Evolutionary conservation across 2,113 vertebrate species (phyloP).

Genomic region (Calidris pugnax): DNA sequence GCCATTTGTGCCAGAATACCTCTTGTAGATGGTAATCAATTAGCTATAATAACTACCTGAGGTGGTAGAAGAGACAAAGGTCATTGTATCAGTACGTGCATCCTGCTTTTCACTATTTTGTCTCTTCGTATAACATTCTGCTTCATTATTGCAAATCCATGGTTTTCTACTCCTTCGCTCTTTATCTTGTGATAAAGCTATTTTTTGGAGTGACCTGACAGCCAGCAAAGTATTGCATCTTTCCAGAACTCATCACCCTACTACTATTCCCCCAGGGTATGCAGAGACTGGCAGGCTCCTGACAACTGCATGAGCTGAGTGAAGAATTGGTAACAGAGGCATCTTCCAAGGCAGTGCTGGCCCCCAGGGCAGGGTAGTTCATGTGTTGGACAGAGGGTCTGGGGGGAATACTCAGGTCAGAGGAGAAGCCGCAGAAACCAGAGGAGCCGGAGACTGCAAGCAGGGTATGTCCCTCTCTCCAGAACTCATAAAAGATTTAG

Average conservation of each 20-base stretch:
- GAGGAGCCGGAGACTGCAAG: not conserved
- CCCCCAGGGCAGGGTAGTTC: not conserved
- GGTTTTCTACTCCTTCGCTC: not conserved
- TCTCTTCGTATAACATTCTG: not conserved
- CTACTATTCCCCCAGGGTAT: not conserved
- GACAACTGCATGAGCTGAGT: not conserved
- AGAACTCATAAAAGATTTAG: not conserved
- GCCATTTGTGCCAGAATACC: not conserved
- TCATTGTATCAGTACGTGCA: not conserved
- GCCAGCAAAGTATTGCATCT: not conserved
- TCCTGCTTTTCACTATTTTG: not conserved
- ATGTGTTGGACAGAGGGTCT: not conserved
- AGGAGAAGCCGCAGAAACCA: not conserved
- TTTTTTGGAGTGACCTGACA: not conserved
- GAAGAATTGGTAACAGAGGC: not conserved
- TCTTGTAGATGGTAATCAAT: not conserved
- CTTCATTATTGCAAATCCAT: not conserved
- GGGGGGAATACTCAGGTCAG: not conserved
- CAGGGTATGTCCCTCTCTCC: not conserved
- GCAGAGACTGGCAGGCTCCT: not conserved
- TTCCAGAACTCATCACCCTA: not conserved
- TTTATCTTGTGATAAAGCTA: not conserved
- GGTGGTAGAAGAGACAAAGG: not conserved
- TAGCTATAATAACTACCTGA: not conserved
- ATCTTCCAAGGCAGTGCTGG: not conserved